Evolutionary conservation across 1,140 invertebrate species (phyloP).

Genomic region (Pygmarrhopalites habei): DNA sequence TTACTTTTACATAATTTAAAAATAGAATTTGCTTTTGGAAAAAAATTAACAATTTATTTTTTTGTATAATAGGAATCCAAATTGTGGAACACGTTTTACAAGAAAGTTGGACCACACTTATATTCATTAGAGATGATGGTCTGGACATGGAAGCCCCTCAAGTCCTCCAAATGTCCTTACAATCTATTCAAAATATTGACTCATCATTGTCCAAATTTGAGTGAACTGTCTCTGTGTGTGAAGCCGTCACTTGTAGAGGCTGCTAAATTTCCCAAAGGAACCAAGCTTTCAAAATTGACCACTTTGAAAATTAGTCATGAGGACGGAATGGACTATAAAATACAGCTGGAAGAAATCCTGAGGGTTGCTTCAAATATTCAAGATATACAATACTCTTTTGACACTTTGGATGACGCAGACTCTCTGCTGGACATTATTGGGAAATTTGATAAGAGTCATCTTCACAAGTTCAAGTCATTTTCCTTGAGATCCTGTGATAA

Average conservation of each 20-base stretch:
- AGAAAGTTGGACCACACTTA: background rate
- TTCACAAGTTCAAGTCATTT: background rate
- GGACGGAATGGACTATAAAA: background rate
- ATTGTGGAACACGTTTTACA: background rate
- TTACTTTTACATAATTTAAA: too few species aligned
- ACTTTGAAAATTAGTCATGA: constrained; percentile 3
- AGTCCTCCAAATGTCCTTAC: background rate
- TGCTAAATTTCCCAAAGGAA: background rate
- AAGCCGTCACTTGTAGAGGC: background rate
- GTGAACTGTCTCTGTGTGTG: background rate
- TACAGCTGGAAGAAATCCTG: constrained; percentile 2
- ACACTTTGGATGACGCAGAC: background rate
- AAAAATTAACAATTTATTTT: too few species aligned
- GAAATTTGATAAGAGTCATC: background rate
- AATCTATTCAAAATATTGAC: constrained; percentile 8
- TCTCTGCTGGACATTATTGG: constrained; percentile 2
- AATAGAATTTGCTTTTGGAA: too few species aligned
- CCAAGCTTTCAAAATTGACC: background rate
- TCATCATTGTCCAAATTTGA: constrained; percentile 13
- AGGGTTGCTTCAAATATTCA: background rate
- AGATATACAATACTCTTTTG: constrained; percentile 11
- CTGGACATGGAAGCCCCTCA: background rate
- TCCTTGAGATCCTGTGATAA: background rate
- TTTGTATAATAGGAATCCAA: background rate
- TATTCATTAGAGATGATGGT: background rate